Evolutionary conservation across 2,797 vertebrate species (phyloP), one percentile per base, ranked within the genome.

Genomic region (Malurus splendens): DNA sequence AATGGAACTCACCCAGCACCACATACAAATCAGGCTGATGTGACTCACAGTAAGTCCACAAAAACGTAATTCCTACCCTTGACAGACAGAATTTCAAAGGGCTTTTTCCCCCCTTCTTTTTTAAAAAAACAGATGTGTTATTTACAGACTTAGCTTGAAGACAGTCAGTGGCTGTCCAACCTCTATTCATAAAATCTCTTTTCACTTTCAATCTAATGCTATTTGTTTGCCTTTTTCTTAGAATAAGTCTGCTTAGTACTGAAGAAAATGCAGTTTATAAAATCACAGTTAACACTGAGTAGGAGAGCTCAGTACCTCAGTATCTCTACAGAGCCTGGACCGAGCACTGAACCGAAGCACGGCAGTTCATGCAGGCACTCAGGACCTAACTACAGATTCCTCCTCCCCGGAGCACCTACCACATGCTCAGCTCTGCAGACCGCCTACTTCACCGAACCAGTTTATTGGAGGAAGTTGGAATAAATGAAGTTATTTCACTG

Each of bases 391-490:
- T 2, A 18, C n/a, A 10, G 3, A 1, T 10, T 27, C 9, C 15
- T 27, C 41, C 44, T 25, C 18, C 20, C 20, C 4, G 6, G 10
- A 50, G 3, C 1, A 41, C 3, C 36, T 8, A 1, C 6, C 0
- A 0, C 0, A 6, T 0, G 36, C 47, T 65, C 1, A 32, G 13
- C 51, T n/a, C 30, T 3, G 18, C 14, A 36, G 16, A 5, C 22
- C 1, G 41, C 32, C 41, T 8, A 1, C 48, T n/a, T 28, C 32
- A 9, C 1, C 4, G 36, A 33, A 24, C 7, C 56, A 22, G 6
- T 6, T 50, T 9, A 3, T 5, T 5, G 32, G 54, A 12, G 11
- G 25, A 42, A 72, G 36, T 12, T 4, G 23, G 23, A 64, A 27
- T 4, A 22, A 50, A 32, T 1, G 4, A 50, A 57, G 25, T 15